Base-by-base conservation (phyloP, 2,797 vertebrate species). In the Loris lydekkerianus region DNA sequence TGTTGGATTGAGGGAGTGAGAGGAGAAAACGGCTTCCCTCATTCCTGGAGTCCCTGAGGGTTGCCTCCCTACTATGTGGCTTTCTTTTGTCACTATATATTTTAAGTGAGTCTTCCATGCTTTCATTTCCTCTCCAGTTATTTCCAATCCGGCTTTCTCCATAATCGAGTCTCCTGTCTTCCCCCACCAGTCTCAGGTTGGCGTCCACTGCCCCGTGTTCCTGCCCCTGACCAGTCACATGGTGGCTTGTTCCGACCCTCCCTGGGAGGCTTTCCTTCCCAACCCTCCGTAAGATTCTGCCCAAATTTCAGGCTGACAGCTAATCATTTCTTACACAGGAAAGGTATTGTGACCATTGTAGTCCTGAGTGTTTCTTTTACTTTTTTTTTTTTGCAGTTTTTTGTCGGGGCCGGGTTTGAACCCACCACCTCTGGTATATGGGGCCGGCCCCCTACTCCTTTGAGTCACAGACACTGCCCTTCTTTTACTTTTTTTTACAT, bases 301-400 rank as follows among this genome's bases (percentile, higher is more conserved):
- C 56, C 29, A 67, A 65, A 61, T 69, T 93, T 49, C 83, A 86
- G 70, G 72, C 69, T 67, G 31, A 92, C 4, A 60, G 34, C 15
- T 70, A 49, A 78, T 58, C n/a, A 86, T 40, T 85, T 91, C 46
- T 87, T 89, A 61, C 49, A 14, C 14, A 96, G 61, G 40, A 76
- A 89, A 72, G 17, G n/a, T 80, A 89, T 0, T 77, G 10, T 65
- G 73, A 86, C 23, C n/a, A 82, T 61, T 82, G 18, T 11, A 60
- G 49, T 53, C 56, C 49, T 56, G 17, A 93, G 13, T 40, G 31
- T 34, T 56, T 65, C 34, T 86, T 27, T 25, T 49, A 29, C 13
- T 40, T 65, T 49, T 78, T 18, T 34, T 37, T 49, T 58, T 15
- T 37, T 46, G 7, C 43, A 46, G 43, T 46, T 34, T 34, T 34